A percentile compares a stretch with the other conserved stretches of the same genome.
phyloP scores from a whole-genome alignment of 2,113 vertebrate species.

The Gavialis gangeticus region DNA sequence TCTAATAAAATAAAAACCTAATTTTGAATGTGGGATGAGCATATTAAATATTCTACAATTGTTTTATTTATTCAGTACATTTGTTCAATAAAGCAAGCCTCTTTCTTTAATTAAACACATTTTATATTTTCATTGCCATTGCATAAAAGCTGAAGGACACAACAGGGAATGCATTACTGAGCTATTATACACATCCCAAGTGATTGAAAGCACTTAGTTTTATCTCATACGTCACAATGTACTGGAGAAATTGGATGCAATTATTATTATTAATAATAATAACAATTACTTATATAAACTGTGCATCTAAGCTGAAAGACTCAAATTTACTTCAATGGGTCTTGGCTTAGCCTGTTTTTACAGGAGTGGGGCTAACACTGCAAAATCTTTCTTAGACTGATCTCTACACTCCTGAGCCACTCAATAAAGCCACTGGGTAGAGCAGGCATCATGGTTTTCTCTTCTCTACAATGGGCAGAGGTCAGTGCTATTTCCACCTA shows the following conservation, averaged over 20 bases:
- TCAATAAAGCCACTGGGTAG: background rate
- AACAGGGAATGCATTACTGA: slow-evolving; percentile 27
- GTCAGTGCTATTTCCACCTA: background rate
- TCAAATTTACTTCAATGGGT: background rate
- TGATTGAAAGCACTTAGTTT: slow-evolving; percentile 32
- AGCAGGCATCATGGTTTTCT: background rate
- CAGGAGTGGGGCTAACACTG: background rate
- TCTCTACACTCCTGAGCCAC: background rate
- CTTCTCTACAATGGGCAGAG: background rate
- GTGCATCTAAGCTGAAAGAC: background rate
- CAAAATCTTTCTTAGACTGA: background rate
- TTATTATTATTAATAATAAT: background rate
- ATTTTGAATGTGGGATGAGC: background rate
- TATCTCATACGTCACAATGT: slow-evolving; percentile 27
- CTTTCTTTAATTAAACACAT: slow-evolving; percentile 64
- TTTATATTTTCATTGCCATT: slow-evolving; percentile 47
- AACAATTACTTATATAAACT: background rate
- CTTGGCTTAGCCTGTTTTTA: background rate
- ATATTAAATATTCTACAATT: background rate
- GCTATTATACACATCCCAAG: slow-evolving; percentile 3
- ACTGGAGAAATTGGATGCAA: background rate
- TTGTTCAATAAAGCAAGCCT: slow-evolving; percentile 37
- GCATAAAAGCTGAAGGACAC: slow-evolving; percentile 39
- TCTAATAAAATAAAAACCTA: slow-evolving; percentile 6
- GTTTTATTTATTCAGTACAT: slow-evolving; percentile 27